Percentiles rank a stretch among this genome's conserved stretches.
These are phyloP conservation scores for Scleropages formosus DNA, from an alignment of 2,797 vertebrate species.

Conservation along the genomic window DNA sequence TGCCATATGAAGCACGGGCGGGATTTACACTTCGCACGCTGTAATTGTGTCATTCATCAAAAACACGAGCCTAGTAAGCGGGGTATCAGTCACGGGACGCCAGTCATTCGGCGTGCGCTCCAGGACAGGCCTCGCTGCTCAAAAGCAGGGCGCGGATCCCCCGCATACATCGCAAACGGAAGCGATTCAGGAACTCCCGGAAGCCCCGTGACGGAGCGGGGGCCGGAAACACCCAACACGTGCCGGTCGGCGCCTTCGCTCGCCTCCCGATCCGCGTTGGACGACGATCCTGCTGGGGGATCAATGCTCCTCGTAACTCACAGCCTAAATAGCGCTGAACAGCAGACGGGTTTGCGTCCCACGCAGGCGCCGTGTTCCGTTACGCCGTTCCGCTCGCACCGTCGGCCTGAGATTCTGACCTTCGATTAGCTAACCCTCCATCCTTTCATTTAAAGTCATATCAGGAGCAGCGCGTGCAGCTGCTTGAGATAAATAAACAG, in stretches of 20 bases:
- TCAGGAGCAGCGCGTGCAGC: no score
- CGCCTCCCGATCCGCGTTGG: background rate
- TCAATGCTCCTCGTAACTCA: conserved; percentile 7
- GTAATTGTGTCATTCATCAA: conserved; percentile 18
- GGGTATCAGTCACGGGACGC: background rate
- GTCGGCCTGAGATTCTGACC: no score
- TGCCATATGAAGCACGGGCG: background rate
- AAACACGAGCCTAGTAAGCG: background rate
- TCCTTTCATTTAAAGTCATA: no score
- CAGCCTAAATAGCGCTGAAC: conserved; percentile 20
- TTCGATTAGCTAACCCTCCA: no score
- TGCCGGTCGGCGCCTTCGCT: no score
- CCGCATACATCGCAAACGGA: conserved; percentile 5
- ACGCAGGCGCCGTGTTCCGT: background rate
- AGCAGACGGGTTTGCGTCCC: conserved; percentile 6
- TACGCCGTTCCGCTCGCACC: background rate
- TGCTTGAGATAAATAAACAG: no score
- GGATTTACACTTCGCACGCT: background rate
- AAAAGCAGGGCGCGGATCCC: background rate
- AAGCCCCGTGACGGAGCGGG: background rate
- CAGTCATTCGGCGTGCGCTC: conserved; percentile 18
- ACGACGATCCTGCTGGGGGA: conserved; percentile 9
- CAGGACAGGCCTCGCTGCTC: background rate
- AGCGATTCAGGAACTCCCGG: no score
- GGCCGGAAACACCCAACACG: no score